Percentiles rank a stretch among this genome's conserved stretches.
These are phyloP conservation scores for Acleris holmiana DNA, from an alignment of 2,888 invertebrate genomes.

Conservation along the genomic window DNA sequence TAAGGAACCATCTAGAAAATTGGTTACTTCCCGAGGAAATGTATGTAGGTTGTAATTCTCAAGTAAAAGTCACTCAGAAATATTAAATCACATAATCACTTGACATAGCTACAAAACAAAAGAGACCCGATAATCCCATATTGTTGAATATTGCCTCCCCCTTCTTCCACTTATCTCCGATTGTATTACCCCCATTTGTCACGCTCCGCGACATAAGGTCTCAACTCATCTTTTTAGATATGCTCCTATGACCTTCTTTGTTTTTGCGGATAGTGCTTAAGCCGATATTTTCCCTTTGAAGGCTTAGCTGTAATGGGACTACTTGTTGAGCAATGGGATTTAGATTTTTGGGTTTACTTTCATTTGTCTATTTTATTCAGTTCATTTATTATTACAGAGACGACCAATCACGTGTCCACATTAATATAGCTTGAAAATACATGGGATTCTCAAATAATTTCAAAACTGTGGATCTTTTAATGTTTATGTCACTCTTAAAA, in stretches of 20 bases:
- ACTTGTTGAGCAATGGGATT: constrained; percentile 1
- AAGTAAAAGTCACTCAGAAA: too few relatives aligned
- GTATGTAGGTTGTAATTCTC: too few relatives aligned
- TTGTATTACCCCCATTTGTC: constrained; percentile 24
- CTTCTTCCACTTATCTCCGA: constrained; percentile 27
- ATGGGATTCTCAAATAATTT: too few relatives aligned
- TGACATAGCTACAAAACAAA: constrained; percentile 9
- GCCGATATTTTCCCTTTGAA: constrained; percentile 17
- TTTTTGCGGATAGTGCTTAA: constrained; percentile 1
- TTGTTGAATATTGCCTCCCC: constrained; percentile 29
- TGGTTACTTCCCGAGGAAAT: too few relatives aligned
- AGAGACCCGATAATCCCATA: constrained; percentile 24
- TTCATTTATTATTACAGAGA: too few relatives aligned
- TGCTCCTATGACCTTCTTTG: constrained; percentile 15
- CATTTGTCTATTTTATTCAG: too few relatives aligned
- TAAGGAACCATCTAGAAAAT: too few relatives aligned
- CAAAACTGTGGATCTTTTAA: too few relatives aligned
- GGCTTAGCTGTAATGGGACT: not conserved
- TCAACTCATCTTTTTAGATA: constrained; percentile 9
- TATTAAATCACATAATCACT: too few relatives aligned
- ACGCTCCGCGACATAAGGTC: constrained; percentile 8
- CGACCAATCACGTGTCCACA: too few relatives aligned
- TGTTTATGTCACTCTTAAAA: too few relatives aligned
- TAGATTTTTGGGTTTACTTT: constrained; percentile 1
- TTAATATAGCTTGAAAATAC: too few relatives aligned